Evolutionary conservation across 2,113 vertebrate genomes (phyloP).

Genomic region (Steatornis caripensis): DNA sequence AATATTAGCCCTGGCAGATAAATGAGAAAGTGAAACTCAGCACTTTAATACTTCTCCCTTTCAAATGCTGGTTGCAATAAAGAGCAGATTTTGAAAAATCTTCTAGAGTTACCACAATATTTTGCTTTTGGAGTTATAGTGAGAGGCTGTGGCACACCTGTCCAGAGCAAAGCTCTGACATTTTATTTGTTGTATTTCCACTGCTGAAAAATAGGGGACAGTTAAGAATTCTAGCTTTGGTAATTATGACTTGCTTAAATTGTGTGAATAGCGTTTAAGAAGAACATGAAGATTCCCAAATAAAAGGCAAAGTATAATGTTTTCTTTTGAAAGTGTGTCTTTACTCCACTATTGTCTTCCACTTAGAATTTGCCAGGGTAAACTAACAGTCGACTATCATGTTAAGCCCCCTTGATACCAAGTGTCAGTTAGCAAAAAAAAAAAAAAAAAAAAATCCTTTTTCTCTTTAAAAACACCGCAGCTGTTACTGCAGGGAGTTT

Average conservation of each 20-base stretch:
- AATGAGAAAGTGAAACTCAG: background rate
- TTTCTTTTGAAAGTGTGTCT: background rate
- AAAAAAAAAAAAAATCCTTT: no score
- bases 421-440: background rate
- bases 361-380: background rate
- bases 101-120: background rate
- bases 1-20: background rate
- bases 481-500: constrained; percentile 27
- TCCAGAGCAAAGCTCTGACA: background rate
- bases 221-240: accelerated
- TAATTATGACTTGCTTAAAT: background rate
- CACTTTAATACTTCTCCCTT: background rate
- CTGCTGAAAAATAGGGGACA: background rate
- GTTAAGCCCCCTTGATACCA: background rate
- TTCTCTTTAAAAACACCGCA: no score
- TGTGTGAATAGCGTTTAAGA: background rate
- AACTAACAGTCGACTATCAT: background rate
- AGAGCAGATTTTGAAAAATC: background rate
- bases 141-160: background rate
- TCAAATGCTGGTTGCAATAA: background rate
- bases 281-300: background rate
- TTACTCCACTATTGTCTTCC: background rate
- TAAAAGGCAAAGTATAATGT: background rate
- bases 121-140: background rate
- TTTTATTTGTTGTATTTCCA: background rate